Conservation (phyloP, 30 jellyfish, hydroid and myxozoan genomes). For the Catostylus mosaicus region DNA sequence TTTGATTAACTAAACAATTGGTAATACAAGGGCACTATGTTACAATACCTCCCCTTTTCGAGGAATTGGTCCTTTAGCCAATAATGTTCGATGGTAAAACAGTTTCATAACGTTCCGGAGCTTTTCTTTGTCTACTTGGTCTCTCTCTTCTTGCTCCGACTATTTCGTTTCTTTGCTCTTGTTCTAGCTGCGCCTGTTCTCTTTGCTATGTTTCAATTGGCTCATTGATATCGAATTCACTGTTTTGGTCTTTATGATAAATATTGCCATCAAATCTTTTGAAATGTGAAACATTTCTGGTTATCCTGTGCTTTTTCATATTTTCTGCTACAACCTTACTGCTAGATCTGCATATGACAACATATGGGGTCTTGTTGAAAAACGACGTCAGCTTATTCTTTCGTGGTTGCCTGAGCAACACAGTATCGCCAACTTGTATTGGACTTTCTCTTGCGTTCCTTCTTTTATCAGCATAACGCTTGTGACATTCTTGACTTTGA, state of each 20-base stretch:
- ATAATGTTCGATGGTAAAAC: no score
- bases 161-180: no score
- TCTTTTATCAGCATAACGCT: slow-evolving; percentile 29
- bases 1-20: no score
- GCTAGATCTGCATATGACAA: slow-evolving; percentile 5
- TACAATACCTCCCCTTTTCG: no score
- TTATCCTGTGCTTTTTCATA: background rate
- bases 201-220: background rate
- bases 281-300: slow-evolving; percentile 41
- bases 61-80: no score
- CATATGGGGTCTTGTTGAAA: slow-evolving; percentile 23
- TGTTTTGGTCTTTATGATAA: background rate
- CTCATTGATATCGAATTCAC: background rate
- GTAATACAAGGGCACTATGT: no score
- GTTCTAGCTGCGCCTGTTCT: no score
- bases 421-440: slow-evolving; percentile 25
- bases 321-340: slow-evolving; percentile 29
- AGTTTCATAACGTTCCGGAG: no score
- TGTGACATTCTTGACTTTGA: slow-evolving; percentile 5
- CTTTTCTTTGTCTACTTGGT: no score
- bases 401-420: background rate
- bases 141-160: no score
- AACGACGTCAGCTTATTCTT: slow-evolving; percentile 2
- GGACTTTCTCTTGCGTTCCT: slow-evolving; percentile 16
- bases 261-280: no score